Evolutionary conservation across 2,888 invertebrate genomes (phyloP).

Genomic region (Andricus curvator): DNA sequence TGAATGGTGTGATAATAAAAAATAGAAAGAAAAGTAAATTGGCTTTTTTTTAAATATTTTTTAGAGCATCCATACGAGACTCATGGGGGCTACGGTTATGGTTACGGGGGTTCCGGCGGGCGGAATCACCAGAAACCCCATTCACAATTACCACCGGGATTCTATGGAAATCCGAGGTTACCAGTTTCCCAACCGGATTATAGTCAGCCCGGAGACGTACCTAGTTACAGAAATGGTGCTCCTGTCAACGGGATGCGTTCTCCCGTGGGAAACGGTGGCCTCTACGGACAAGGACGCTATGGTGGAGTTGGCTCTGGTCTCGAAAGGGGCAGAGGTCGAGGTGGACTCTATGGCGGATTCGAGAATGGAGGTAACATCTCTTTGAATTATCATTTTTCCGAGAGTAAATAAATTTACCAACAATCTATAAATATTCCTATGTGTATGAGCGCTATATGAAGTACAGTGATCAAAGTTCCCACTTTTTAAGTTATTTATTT

Average conservation of each 20-base stretch:
- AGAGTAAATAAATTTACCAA: background rate
- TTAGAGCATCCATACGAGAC: conserved; percentile 56
- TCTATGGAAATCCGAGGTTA: conserved; percentile 57
- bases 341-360: conserved; percentile 59
- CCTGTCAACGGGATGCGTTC: conserved; percentile 63
- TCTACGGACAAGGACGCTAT: conserved; percentile 58
- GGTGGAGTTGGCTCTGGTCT: conserved; percentile 52
- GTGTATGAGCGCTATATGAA: background rate
- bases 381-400: background rate
- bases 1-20: background rate
- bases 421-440: background rate
- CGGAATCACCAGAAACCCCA: conserved; percentile 56
- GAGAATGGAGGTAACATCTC: conserved; percentile 53
- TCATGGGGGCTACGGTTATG: conserved; percentile 55
- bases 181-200: conserved; percentile 57
- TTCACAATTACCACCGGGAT: conserved; percentile 61
- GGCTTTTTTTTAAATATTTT: conserved; percentile 8
- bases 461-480: too few species aligned
- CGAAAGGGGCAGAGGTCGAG: conserved; percentile 56
- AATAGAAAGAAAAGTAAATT: background rate
- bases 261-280: conserved; percentile 55
- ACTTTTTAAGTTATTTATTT: too few species aligned
- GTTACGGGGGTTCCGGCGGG: conserved; percentile 53
- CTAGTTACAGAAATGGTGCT: conserved; percentile 67
- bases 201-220: conserved; percentile 60